Evolutionary conservation across 2,888 invertebrate genomes (phyloP).

Genomic region (Dolichopus griseipennis): DNA sequence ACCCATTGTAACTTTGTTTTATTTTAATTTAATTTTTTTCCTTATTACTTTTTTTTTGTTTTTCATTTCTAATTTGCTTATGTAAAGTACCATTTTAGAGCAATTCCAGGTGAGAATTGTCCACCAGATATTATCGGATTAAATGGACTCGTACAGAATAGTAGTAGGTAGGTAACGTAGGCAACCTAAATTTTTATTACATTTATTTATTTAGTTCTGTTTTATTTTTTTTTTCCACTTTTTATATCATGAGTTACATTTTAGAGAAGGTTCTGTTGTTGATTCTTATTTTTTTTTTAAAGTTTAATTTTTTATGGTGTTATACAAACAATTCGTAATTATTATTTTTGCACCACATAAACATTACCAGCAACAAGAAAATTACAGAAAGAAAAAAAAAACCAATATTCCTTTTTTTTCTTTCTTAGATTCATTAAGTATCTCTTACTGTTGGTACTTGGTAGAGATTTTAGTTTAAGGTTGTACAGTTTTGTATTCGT

Average conservation of each 20-base stretch:
- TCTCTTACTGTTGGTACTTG: background rate
- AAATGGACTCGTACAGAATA: background rate
- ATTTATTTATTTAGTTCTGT: background rate
- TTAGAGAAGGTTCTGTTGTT: no score
- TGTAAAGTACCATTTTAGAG: constrained; percentile 1
- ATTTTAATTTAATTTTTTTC: background rate
- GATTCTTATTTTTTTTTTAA: background rate
- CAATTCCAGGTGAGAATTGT: constrained; percentile 11
- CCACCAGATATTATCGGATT: constrained; percentile 5
- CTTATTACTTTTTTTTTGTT: background rate
- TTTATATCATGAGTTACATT: no score
- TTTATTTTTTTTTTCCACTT: no score
- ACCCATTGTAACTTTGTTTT: background rate
- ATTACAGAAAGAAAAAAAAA: background rate
- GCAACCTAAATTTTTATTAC: background rate
- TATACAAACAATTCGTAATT: background rate
- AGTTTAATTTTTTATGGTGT: background rate
- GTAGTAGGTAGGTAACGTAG: background rate
- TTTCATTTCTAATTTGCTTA: background rate
- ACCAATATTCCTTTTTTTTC: background rate
- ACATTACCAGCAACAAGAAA: background rate
- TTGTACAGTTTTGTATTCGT: background rate
- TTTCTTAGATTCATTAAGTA: background rate
- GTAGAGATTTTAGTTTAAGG: no score
- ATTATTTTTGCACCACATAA: constrained; percentile 10